Evolutionary conservation across 2,797 vertebrate species (phyloP), one percentile per base, ranked within the genome.

Genomic region (Gymnocypris eckloni): DNA sequence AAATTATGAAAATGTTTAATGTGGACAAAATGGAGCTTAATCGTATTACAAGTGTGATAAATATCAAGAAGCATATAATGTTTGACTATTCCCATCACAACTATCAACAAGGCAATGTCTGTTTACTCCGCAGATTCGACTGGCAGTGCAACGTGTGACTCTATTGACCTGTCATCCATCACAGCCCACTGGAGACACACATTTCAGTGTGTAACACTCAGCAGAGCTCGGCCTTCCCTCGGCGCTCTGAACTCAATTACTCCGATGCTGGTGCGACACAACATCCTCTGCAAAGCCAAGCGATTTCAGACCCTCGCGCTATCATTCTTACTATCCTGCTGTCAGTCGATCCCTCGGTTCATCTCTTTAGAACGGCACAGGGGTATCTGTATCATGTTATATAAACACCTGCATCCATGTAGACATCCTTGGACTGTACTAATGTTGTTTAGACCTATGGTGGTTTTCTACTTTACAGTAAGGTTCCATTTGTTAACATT

Each of bases 91-190:
- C 28, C 64, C 79, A 33, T 20, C 6, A n/a, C 16, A 81, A 39
- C 64, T 52, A 22, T 69, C 45, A 37, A n/a, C 79, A 70, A 39
- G 18, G 6, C 64, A n/a, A 37, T 54, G 45, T 70, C 20, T 83
- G 41, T 83, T 66, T 76, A 52, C 28, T 45, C 43, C 50, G 12
- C 71, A 76, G 82, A 83, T 66, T 64, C 41, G 25, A 64, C 59
- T 25, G 64, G 50, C 61, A 84, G 56, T 33, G 25, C 48, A 76
- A 15, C 20, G 22, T 79, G 66, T 61, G 80, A 76, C 45, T 77
- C 5, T 69, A 75, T 69, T 77, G 85, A 78, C 45, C 73, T 59
- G 81, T 39, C 59, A 86, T 82, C 48, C 50, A 83, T 86, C 85
- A 83, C 52, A 1, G 67, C 28, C 80, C 9, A 13, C 64, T 45